phyloP scores from a whole-genome alignment of 2,797 vertebrate species.

The Pachyuromys duprasi region DNA sequence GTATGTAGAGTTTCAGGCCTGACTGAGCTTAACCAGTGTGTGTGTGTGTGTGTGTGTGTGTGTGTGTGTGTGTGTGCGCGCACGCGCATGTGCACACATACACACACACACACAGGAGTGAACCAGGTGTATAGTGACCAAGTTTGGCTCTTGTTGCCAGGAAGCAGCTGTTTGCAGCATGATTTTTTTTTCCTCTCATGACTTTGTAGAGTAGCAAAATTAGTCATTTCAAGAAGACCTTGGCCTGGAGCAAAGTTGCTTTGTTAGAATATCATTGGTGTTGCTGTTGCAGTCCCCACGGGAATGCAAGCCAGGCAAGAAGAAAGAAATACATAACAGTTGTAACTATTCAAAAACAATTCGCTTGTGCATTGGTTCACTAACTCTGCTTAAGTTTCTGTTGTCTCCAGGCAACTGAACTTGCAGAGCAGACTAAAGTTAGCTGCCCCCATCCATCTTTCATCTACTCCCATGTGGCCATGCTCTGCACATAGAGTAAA shows the following conservation, averaged over 20 bases:
- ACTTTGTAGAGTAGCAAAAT: not conserved
- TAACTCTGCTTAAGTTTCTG: not conserved
- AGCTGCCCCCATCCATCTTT: not conserved
- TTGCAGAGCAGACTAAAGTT: not conserved
- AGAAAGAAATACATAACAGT: not conserved
- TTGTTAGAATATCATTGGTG: not conserved
- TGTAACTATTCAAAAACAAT: not conserved
- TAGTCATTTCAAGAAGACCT: not conserved
- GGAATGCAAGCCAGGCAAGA: not conserved
- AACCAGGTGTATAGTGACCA: not conserved
- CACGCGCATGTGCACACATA: not conserved
- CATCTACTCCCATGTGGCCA: not conserved
- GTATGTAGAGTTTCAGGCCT: not conserved
- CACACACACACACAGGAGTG: no score
- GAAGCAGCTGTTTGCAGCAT: not conserved
- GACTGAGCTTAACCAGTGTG: not conserved
- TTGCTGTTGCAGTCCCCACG: not conserved
- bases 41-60: not conserved
- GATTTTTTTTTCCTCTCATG: not conserved
- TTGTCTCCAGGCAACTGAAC: not conserved
- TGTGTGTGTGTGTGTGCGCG: not conserved
- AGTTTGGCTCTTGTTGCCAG: not conserved
- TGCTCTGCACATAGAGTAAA: not conserved
- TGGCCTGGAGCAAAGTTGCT: not conserved
- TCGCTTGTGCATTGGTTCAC: not conserved